A percentile compares a stretch with the other conserved stretches of the same genome.
These are phyloP conservation scores for Etia nguti DNA, from an alignment of 2,113 vertebrate species.

Conservation along the genomic window DNA sequence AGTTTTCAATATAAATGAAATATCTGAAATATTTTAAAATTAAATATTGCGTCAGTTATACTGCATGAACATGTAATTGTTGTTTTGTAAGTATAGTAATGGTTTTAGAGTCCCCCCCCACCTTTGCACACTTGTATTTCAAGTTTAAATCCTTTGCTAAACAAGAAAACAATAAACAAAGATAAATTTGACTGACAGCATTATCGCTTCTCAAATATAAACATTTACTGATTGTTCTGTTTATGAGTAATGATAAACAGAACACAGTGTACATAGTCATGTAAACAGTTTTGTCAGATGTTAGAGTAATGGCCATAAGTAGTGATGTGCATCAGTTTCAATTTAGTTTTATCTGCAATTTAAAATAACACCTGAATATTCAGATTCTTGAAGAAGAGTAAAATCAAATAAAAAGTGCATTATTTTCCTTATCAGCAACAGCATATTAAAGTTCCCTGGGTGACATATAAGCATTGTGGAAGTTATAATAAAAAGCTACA, in stretches of 20 bases:
- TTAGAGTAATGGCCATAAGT: background rate
- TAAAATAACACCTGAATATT: background rate
- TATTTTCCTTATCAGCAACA: background rate
- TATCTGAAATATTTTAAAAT: background rate
- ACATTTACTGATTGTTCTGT: conserved; percentile 37
- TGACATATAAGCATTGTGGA: background rate
- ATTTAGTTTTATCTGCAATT: background rate
- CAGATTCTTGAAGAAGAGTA: background rate
- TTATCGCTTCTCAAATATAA: background rate
- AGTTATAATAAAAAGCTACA: conserved; percentile 12
- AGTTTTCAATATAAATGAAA: background rate
- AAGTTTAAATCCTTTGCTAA: background rate
- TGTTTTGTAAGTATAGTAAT: background rate
- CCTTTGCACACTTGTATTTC: background rate
- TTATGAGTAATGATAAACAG: background rate
- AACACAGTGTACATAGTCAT: background rate
- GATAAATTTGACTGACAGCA: background rate
- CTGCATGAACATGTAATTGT: fast-evolving
- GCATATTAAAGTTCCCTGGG: background rate
- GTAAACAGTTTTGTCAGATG: background rate
- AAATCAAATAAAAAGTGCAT: background rate
- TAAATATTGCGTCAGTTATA: background rate
- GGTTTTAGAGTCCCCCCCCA: background rate
- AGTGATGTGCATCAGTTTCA: background rate
- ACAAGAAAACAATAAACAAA: background rate